Evolutionary conservation across 2,888 invertebrate genomes (phyloP).

Genomic region (Zele albiditarsus): DNA sequence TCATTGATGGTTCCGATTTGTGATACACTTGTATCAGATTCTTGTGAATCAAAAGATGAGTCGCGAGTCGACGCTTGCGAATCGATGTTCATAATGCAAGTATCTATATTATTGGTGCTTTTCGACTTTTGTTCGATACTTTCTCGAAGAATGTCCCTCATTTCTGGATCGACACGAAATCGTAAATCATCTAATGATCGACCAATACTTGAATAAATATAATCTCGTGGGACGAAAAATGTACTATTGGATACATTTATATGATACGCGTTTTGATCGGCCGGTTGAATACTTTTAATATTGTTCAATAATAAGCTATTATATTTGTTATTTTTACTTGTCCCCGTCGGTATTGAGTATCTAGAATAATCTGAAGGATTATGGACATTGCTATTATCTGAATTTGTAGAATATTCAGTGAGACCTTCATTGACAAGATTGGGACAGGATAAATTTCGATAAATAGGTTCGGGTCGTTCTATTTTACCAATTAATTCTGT

Average conservation of each 20-base stretch:
- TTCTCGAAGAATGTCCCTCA: slow-evolving; percentile 57
- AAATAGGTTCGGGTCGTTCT: slow-evolving; percentile 12
- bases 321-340: slow-evolving; percentile 29
- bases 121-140: slow-evolving; percentile 54
- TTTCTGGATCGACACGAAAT: slow-evolving; percentile 65
- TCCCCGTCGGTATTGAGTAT: background rate
- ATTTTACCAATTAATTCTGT: slow-evolving; percentile 4
- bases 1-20: background rate
- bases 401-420: background rate
- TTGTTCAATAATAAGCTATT: slow-evolving; percentile 54
- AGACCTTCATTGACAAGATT: slow-evolving; percentile 13
- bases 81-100: background rate
- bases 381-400: background rate
- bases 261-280: slow-evolving; percentile 55
- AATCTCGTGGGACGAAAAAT: slow-evolving; percentile 66
- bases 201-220: slow-evolving; percentile 59
- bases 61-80: background rate
- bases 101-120: slow-evolving; percentile 23
- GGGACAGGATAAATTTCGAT: slow-evolving; percentile 25
- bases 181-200: slow-evolving; percentile 64
- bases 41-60: background rate
- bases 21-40: background rate
- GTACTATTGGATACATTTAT: slow-evolving; percentile 65
- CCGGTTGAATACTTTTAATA: slow-evolving; percentile 60
- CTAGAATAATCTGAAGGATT: background rate